A percentile compares a stretch with the other conserved stretches of the same genome.
Conservation (phyloP, 2,888 invertebrate species). For the Drosophila algonquin region DNA sequence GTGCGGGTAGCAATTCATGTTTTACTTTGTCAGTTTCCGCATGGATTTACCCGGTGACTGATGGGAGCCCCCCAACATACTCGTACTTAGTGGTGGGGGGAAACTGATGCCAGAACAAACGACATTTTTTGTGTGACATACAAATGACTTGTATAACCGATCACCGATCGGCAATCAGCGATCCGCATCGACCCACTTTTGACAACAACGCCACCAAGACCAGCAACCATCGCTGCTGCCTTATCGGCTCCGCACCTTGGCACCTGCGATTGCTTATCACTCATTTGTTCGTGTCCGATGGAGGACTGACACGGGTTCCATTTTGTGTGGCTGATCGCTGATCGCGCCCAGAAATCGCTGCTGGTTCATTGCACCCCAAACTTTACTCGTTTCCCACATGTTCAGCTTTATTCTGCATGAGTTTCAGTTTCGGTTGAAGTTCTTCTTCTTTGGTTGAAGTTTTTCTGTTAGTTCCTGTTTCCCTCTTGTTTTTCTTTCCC, state of each 20-base stretch:
- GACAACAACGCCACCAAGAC: background rate
- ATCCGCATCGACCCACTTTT: slow-evolving; percentile 45
- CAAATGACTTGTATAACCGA: slow-evolving; percentile 42
- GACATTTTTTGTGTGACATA: slow-evolving; percentile 46
- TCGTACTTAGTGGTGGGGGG: background rate
- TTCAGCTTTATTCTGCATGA: slow-evolving; percentile 37
- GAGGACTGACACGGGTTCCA: background rate
- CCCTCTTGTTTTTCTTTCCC: background rate
- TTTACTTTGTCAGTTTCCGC: slow-evolving; percentile 14
- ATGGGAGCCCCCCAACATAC: background rate
- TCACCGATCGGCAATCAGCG: slow-evolving; percentile 31
- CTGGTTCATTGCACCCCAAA: slow-evolving; percentile 40
- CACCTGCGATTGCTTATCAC: slow-evolving; percentile 40
- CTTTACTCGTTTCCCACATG: slow-evolving; percentile 1
- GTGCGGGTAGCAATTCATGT: background rate
- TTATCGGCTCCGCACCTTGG: slow-evolving; percentile 41
- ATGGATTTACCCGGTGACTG: slow-evolving; percentile 1
- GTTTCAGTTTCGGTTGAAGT: slow-evolving; percentile 15
- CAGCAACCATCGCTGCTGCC: slow-evolving; percentile 1
- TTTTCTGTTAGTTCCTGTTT: slow-evolving; percentile 24
- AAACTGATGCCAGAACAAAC: slow-evolving; percentile 15
- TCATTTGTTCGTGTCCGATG: background rate
- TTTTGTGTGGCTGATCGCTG: background rate
- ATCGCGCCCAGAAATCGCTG: slow-evolving; percentile 4
- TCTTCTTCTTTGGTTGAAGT: background rate